Evolutionary conservation across 2,797 vertebrate species (phyloP).

Genomic region (Chaetodon trifasciatus): DNA sequence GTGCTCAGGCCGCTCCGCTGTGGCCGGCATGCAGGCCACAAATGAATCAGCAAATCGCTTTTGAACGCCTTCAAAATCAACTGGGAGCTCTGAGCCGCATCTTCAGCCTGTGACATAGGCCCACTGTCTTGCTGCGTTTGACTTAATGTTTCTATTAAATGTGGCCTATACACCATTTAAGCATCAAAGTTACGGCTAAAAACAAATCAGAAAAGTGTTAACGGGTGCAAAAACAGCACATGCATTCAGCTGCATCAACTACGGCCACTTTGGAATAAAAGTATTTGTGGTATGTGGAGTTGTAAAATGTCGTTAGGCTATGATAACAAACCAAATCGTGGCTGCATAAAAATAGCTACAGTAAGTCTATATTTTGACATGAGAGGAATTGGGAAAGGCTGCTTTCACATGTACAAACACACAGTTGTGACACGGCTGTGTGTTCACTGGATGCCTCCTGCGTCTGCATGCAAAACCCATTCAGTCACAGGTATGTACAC

Average conservation of each 20-base stretch:
- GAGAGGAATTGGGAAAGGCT: background rate
- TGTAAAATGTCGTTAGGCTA: slow-evolving; percentile 41
- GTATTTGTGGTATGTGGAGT: slow-evolving; percentile 42
- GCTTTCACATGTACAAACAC: slow-evolving; percentile 20
- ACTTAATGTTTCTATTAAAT: background rate
- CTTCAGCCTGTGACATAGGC: slow-evolving; percentile 4
- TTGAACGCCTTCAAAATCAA: slow-evolving; percentile 22
- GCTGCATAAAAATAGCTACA: slow-evolving; percentile 46
- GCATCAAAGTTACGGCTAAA: slow-evolving; percentile 10
- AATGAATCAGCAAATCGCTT: slow-evolving; percentile 48
- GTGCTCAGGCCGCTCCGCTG: slow-evolving; percentile 35
- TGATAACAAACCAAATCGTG: slow-evolving; percentile 47
- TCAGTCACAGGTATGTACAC: slow-evolving; percentile 52
- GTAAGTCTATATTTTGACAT: slow-evolving; percentile 42
- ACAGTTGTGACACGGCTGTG: slow-evolving; percentile 21
- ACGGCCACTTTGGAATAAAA: slow-evolving; percentile 43
- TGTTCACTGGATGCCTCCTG: slow-evolving; percentile 9
- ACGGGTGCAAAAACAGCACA: slow-evolving; percentile 44
- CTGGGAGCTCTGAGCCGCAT: slow-evolving; percentile 20
- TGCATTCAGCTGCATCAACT: slow-evolving; percentile 46
- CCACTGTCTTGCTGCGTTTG: background rate
- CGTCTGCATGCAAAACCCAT: slow-evolving; percentile 34
- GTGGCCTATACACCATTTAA: background rate
- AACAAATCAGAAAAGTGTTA: slow-evolving; percentile 31
- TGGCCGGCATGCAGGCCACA: slow-evolving; percentile 18